phyloP scores from a whole-genome alignment of 2,113 vertebrate species.

The Anolis carolinensis region DNA sequence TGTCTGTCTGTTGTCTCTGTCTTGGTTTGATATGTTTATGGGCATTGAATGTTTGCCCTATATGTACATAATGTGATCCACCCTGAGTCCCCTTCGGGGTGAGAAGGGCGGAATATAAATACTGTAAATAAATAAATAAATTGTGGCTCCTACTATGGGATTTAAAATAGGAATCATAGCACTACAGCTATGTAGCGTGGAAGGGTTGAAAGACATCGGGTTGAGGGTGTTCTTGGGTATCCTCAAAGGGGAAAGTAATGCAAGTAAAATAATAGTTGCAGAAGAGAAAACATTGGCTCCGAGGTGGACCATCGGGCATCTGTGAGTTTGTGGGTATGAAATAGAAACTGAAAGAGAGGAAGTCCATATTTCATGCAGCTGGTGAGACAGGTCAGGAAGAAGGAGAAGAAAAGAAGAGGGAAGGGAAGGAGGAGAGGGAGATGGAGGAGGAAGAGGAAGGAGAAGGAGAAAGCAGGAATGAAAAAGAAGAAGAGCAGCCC shows the following conservation, averaged over 20 bases:
- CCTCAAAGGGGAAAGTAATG: slow-evolving; percentile 57
- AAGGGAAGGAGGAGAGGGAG: not conserved
- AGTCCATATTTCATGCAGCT: slow-evolving; percentile 67
- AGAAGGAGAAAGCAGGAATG: too few relatives aligned
- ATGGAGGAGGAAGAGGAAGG: slow-evolving; percentile 60
- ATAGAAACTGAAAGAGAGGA: not conserved
- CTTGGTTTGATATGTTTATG: too few relatives aligned
- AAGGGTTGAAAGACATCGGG: not conserved
- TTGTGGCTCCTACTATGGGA: too few relatives aligned
- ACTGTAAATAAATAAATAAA: too few relatives aligned
- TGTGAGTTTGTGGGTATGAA: not conserved
- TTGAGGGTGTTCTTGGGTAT: slow-evolving; percentile 45
- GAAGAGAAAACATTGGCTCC: slow-evolving; percentile 53
- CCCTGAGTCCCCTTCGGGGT: too few relatives aligned
- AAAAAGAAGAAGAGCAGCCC: not conserved
- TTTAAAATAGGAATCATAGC: too few relatives aligned
- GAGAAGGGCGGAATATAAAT: too few relatives aligned
- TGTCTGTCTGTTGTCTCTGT: too few relatives aligned
- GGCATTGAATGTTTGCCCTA: too few relatives aligned
- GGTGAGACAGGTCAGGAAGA: slow-evolving; percentile 66
- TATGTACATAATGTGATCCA: too few relatives aligned
- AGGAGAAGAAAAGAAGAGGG: slow-evolving; percentile 38
- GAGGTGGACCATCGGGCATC: too few relatives aligned
- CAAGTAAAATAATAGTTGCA: slow-evolving; percentile 62
- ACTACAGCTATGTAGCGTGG: too few relatives aligned